A percentile compares a stretch with the other conserved stretches of the same genome.
Evolutionary conservation across 2,113 vertebrate genomes (phyloP).

Genomic region (Oncorhynchus mykiss): DNA sequence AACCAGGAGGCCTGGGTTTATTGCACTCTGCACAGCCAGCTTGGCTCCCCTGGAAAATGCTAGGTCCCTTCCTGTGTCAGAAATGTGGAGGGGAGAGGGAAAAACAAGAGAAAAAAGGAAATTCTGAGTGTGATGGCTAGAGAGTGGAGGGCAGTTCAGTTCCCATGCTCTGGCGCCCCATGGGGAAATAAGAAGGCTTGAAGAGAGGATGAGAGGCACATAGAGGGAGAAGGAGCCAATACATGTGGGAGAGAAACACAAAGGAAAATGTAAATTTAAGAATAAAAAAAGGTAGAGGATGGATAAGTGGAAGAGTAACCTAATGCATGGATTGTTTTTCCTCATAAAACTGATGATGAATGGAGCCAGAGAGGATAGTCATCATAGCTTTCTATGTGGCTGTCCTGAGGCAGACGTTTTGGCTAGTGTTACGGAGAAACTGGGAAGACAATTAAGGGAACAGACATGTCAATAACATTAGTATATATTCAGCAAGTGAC

Average conservation of each 20-base stretch:
- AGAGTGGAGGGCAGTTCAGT: neutral
- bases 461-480: neutral
- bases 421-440: neutral
- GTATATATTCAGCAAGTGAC: neutral
- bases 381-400: neutral
- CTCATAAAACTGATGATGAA: neutral
- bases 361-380: neutral
- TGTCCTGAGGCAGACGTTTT: neutral
- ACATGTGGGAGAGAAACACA: slow-evolving; percentile 15
- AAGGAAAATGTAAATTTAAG: slow-evolving; percentile 20
- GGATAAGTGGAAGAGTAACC: neutral
- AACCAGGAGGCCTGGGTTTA: slow-evolving; percentile 44
- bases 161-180: slow-evolving; percentile 15
- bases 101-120: slow-evolving; percentile 5
- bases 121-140: slow-evolving; percentile 29
- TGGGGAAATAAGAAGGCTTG: slow-evolving; percentile 7
- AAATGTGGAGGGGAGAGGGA: slow-evolving; percentile 25
- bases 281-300: neutral
- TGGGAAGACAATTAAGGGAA: neutral
- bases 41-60: slow-evolving; percentile 48
- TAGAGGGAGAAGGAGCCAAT: slow-evolving; percentile 6
- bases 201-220: neutral
- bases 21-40: slow-evolving; percentile 16
- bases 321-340: neutral
- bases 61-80: slow-evolving; percentile 44